These are phyloP conservation scores for Regulus satrapa DNA, from an alignment of 2,113 vertebrate genomes.

Conservation along the genomic window DNA sequence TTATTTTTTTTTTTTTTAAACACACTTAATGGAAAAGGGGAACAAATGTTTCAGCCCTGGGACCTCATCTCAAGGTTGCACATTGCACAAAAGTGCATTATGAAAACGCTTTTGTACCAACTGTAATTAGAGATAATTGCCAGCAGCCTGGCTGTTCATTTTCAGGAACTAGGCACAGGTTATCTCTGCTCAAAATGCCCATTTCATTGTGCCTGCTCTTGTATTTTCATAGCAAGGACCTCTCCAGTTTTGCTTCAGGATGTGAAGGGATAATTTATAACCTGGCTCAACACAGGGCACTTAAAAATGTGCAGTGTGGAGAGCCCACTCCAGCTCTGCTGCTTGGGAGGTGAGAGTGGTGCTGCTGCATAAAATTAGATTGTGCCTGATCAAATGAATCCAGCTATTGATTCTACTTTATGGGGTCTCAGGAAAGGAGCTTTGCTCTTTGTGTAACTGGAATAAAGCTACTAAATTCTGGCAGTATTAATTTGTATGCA, in stretches of 20 bases:
- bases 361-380: not conserved
- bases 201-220: not conserved
- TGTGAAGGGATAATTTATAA: constrained; percentile 12
- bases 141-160: not conserved
- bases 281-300: not conserved
- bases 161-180: not conserved
- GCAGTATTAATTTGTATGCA: not conserved
- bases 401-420: not conserved
- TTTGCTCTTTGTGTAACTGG: not conserved
- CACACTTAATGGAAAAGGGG: not conserved
- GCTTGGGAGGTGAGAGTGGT: not conserved
- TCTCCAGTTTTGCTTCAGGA: not conserved
- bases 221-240: not conserved
- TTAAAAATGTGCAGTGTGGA: not conserved
- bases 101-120: not conserved
- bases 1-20: not conserved
- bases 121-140: constrained; percentile 56
- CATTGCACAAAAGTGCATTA: not conserved
- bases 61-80: constrained; percentile 3
- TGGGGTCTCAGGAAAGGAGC: not conserved
- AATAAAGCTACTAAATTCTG: not conserved
- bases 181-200: constrained; percentile 3
- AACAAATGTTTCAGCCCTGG: not conserved
- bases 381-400: not conserved
- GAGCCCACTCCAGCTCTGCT: not conserved